These are phyloP conservation scores for Drosophila pseudoananassae DNA, from an alignment of 1,140 invertebrate genomes.

Conservation along the genomic window DNA sequence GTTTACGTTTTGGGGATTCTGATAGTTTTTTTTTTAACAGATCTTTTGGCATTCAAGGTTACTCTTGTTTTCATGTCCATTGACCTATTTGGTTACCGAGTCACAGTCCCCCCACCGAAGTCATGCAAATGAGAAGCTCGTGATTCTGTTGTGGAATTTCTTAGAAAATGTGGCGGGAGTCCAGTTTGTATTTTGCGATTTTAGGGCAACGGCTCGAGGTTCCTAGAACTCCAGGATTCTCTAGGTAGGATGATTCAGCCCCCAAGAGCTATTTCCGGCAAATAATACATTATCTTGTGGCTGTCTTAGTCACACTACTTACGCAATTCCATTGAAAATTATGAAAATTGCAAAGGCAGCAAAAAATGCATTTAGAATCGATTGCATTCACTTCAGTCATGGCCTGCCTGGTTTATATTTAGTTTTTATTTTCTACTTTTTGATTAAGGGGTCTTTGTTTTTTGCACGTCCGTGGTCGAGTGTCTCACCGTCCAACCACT, in stretches of 20 bases:
- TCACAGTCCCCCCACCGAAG: background rate
- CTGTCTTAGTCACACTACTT: conserved; percentile 15
- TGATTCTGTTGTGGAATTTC: conserved; percentile 6
- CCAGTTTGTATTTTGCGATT: background rate
- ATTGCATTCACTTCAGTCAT: conserved; percentile 25
- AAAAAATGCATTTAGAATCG: background rate
- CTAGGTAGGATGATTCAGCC: too few relatives aligned
- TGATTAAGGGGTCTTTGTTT: conserved; percentile 9
- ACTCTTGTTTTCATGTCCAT: conserved; percentile 82
- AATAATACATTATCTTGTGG: background rate
- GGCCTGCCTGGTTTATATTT: conserved; percentile 2
- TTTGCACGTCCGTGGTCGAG: background rate
- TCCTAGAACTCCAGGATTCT: background rate
- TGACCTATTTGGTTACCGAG: conserved; percentile 70
- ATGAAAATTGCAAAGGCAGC: background rate
- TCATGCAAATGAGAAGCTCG: conserved; percentile 51
- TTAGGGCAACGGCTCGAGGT: background rate
- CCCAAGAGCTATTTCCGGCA: too few relatives aligned
- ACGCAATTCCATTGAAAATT: conserved; percentile 1
- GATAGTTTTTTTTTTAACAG: background rate
- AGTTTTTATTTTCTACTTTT: conserved; percentile 1
- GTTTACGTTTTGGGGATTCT: conserved; percentile 68
- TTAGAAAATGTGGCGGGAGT: background rate
- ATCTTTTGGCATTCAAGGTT: conserved; percentile 69
- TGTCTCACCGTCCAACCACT: background rate